phyloP scores from a whole-genome alignment of 2,797 vertebrate genomes.

The Argyrosomus regius region DNA sequence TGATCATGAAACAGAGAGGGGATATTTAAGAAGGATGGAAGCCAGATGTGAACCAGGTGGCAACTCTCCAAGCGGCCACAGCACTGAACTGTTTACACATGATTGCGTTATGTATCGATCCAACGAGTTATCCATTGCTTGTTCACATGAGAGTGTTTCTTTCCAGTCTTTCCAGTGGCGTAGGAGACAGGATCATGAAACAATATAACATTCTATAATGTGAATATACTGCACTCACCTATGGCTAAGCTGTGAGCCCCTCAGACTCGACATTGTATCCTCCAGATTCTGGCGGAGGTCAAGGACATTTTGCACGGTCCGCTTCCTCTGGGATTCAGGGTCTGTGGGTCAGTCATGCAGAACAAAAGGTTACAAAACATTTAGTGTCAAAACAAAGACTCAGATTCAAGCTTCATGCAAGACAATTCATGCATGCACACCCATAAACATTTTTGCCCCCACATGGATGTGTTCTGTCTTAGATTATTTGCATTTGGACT shows the following conservation, averaged over 20 bases:
- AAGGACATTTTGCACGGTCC: constrained; percentile 98
- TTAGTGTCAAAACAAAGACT: constrained; percentile 35
- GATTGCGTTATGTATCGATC: constrained; percentile 58
- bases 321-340: constrained; percentile 97
- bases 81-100: constrained; percentile 61
- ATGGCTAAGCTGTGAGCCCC: constrained; percentile 96
- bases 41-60: constrained; percentile 80
- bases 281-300: constrained; percentile 99
- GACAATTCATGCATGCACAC: neutral
- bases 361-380: constrained; percentile 60
- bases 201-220: neutral
- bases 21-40: constrained; percentile 70
- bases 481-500: constrained; percentile 36
- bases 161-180: neutral
- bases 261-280: constrained; percentile 98
- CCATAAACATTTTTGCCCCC: constrained; percentile 1
- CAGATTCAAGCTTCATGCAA: neutral
- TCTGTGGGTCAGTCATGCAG: constrained; percentile 83
- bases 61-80: constrained; percentile 60
- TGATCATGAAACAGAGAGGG: constrained; percentile 61
- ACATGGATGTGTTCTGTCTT: constrained; percentile 2
- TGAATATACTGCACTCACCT: constrained; percentile 84
- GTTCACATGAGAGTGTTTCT: constrained; percentile 16
- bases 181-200: constrained; percentile 2
- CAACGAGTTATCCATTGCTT: constrained; percentile 23